Percentiles rank a stretch among this genome's conserved stretches.
phyloP scores from a whole-genome alignment of 2,113 vertebrate species.

The Rhinopomastus cyanomelas region DNA sequence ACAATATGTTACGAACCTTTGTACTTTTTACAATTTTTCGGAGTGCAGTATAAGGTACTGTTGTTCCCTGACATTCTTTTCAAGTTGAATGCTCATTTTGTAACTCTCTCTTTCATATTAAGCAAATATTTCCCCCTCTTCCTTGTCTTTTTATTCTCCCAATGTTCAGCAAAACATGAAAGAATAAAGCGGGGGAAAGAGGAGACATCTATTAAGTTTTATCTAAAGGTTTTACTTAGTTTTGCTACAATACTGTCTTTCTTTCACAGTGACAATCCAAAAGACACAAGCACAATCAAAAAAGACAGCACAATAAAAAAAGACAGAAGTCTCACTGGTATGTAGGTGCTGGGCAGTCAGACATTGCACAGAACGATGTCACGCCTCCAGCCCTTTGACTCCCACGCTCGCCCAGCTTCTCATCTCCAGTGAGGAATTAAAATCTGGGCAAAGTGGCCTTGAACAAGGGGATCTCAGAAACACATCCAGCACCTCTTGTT shows the following conservation, averaged over 20 bases:
- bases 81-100: conserved; percentile 72
- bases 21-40: conserved; percentile 77
- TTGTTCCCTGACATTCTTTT: conserved; percentile 69
- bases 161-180: conserved; percentile 3
- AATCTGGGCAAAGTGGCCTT: neutral
- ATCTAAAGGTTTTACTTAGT: neutral
- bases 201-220: neutral
- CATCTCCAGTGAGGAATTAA: neutral
- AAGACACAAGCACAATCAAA: neutral
- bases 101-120: conserved; percentile 44
- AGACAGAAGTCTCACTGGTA: neutral
- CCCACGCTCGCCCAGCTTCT: neutral
- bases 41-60: conserved; percentile 73
- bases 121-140: conserved; percentile 58
- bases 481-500: neutral
- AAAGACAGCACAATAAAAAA: neutral
- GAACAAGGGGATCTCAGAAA: neutral
- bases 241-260: neutral
- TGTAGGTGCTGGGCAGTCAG: neutral
- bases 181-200: neutral
- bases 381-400: neutral
- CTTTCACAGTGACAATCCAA: neutral
- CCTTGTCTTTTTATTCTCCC: conserved; percentile 11
- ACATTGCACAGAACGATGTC: neutral
- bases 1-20: conserved; percentile 83